Conservation (phyloP, 2,888 invertebrate genomes). For the Tachina lurida region DNA sequence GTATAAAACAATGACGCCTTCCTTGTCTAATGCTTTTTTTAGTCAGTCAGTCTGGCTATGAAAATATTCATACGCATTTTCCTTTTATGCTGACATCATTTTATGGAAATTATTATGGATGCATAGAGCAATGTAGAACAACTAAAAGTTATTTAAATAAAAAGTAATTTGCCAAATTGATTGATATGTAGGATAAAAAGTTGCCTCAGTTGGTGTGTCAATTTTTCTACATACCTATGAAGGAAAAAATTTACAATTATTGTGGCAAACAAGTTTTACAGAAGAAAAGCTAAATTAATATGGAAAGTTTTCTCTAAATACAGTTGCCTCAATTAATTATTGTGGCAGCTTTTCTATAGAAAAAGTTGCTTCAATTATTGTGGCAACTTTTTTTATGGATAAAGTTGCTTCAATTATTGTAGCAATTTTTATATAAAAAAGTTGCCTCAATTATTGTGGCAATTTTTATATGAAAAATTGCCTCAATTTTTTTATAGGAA, state of each 20-base stretch:
- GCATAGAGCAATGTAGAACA: neutral
- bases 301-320: neutral
- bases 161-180: neutral
- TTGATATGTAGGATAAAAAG: neutral
- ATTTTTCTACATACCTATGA: neutral
- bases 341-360: neutral
- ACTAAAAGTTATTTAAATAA: conserved; percentile 6
- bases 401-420: neutral
- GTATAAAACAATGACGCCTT: conserved; percentile 11
- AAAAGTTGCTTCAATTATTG: neutral
- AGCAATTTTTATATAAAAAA: neutral
- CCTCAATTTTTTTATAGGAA: neutral
- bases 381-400: neutral
- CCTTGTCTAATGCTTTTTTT: conserved; percentile 18
- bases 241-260: neutral
- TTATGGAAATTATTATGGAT: conserved; percentile 5
- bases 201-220: neutral
- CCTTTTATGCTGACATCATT: conserved; percentile 42
- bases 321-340: neutral
- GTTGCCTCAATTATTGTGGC: neutral
- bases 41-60: conserved; percentile 8
- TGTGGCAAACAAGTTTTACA: neutral
- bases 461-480: neutral
- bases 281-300: neutral
- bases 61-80: conserved; percentile 35